Evolutionary conservation across 1,140 invertebrate genomes (phyloP), one percentile per base, ranked within the genome.

Genomic region (Philopotamus ludificatus): DNA sequence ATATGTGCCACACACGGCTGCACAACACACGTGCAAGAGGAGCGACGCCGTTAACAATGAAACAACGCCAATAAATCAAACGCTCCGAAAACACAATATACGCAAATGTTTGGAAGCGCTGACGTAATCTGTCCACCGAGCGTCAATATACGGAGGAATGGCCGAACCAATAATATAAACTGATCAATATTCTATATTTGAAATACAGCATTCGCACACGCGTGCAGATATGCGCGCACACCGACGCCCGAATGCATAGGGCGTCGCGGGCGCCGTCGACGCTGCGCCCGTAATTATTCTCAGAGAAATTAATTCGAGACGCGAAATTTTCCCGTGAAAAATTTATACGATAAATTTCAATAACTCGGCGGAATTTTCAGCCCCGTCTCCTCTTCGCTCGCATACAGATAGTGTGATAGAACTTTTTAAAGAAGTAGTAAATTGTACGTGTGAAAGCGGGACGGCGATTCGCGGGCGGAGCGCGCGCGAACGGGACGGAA

Each of bases 121-220:
- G 41, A 8, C 22, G 42, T 58, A 68, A 65, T 68, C 51, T 45
- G 55, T 44, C 60, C 51, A 42, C 60, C 53, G 39, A 50, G 49
- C 54, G 57, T 51, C 55, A 66, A 44, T 44, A 55, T 44, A 58
- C n/a, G n/a, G n/a, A n/a, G 39, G 39, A 58, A 58, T 51, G 55
- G 55, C 28, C 57, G 57, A 41, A 61, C 66, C 66, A 68, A 68
- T 68, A 68, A 68, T 68, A 68, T 61, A 68, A 68, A 61, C 66
- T 68, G 66, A 65, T 68, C 66, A 65, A 65, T 68, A 68, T 68
- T 68, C 66, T 60, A 68, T 65, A 68, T 68, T 68, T 65, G 66
- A 65, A 68, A 68, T 61, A 68, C 63, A 63, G 54, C 58, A 45
- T 22, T 15, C 58, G 28, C 44, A 49, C 42, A 21, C 50, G 8